Conservation (phyloP, 2,113 vertebrate genomes). For the Cacatua alba region DNA sequence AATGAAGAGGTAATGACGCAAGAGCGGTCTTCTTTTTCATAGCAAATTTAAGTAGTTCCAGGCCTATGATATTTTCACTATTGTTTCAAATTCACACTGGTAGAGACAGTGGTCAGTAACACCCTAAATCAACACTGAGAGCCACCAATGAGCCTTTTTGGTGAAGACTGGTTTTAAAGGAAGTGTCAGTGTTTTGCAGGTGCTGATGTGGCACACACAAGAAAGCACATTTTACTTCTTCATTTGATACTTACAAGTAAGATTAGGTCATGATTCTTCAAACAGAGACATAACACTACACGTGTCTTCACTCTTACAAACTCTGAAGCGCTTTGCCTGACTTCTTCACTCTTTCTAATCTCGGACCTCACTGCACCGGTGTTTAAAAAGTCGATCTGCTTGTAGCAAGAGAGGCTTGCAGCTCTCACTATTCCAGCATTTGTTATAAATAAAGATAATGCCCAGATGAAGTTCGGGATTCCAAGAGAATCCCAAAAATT, state of each 20-base stretch:
- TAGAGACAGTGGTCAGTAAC: fast-evolving
- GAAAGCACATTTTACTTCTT: neutral
- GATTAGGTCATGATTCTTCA: neutral
- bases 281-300: neutral
- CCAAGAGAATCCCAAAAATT: neutral
- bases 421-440: neutral
- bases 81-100: neutral
- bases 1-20: neutral
- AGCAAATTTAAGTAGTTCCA: neutral
- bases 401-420: neutral
- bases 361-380: neutral
- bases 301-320: neutral
- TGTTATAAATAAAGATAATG: neutral
- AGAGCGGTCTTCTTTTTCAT: neutral
- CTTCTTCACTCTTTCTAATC: neutral
- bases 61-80: neutral
- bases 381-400: neutral
- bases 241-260: neutral
- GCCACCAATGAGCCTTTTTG: neutral
- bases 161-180: neutral
- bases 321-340: neutral
- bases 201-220: neutral
- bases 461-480: neutral
- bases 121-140: neutral
- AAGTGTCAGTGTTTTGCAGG: neutral